phyloP scores from a whole-genome alignment of 2,888 invertebrate species.

The Acanthococcus lagerstroemiae region DNA sequence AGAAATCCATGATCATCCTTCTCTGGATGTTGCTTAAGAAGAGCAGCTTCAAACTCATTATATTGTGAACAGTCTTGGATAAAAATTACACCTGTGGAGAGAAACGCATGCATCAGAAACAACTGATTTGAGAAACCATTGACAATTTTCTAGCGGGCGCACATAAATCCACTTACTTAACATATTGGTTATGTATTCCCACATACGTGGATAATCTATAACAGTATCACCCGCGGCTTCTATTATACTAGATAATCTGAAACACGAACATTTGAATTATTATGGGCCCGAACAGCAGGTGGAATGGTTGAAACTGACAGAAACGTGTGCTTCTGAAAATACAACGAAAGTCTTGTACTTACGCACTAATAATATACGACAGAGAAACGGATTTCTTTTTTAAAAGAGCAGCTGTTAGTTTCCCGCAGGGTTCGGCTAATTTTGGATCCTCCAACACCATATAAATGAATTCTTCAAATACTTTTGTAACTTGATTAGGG shows the following conservation, averaged over 20 bases:
- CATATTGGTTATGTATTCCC: constrained; percentile 3
- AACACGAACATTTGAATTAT: not conserved
- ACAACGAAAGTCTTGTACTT: not conserved
- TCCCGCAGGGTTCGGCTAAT: constrained; percentile 6
- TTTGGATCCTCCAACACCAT: constrained; percentile 10
- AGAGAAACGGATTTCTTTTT: not conserved
- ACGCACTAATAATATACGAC: constrained; percentile 8
- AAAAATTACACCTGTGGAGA: constrained; percentile 1
- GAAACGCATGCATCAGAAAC: not conserved
- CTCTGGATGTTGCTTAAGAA: not conserved
- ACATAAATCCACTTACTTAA: not conserved
- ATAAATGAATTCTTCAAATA: not conserved
- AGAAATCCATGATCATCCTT: not conserved
- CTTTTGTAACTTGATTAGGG: constrained; percentile 2
- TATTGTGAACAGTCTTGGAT: constrained; percentile 19
- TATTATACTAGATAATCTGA: constrained; percentile 2
- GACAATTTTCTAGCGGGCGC: not conserved
- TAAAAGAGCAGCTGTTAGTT: constrained; percentile 1
- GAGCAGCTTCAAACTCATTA: constrained; percentile 17
- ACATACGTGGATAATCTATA: constrained; percentile 16
- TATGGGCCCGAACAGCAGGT: too few species aligned
- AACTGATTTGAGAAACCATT: not conserved
- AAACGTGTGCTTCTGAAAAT: too few species aligned
- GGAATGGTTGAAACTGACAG: too few species aligned
- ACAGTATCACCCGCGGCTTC: constrained; percentile 4